These are phyloP conservation scores for Arion vulgaris DNA, from an alignment of 1,140 invertebrate genomes.

Conservation along the genomic window DNA sequence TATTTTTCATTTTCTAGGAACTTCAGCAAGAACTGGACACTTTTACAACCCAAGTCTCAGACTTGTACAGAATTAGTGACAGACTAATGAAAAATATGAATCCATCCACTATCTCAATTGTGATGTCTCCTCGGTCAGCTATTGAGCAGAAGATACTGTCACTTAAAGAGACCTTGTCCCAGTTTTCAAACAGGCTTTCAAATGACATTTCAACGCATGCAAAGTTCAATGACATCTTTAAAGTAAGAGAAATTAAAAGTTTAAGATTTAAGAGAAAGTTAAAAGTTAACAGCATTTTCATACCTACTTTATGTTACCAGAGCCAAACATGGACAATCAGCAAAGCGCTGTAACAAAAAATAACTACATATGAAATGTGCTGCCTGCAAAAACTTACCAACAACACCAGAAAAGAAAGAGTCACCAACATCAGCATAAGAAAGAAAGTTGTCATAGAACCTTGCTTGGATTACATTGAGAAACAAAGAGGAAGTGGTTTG, in stretches of 20 bases:
- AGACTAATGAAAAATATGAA: constrained; percentile 64
- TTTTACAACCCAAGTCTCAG: constrained; percentile 56
- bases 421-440: too few species aligned
- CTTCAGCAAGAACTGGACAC: constrained; percentile 60
- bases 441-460: too few species aligned
- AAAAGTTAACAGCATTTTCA: too few species aligned
- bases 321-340: too few species aligned
- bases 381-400: too few species aligned
- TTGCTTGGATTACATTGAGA: too few species aligned
- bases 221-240: constrained; percentile 57
- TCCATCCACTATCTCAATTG: constrained; percentile 58
- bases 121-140: constrained; percentile 60
- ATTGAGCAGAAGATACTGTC: constrained; percentile 61
- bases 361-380: too few species aligned
- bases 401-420: too few species aligned
- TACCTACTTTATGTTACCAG: too few species aligned
- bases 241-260: constrained; percentile 11
- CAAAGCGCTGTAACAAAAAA: too few species aligned
- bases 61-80: constrained; percentile 61
- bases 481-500: too few species aligned
- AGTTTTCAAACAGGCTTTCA: constrained; percentile 57
- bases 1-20: constrained; percentile 45
- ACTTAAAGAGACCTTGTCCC: constrained; percentile 57
- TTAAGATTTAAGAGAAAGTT: too few species aligned
- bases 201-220: constrained; percentile 56